Evolutionary conservation across 2,888 invertebrate species (phyloP).

Genomic region (Hypena proboscidalis): DNA sequence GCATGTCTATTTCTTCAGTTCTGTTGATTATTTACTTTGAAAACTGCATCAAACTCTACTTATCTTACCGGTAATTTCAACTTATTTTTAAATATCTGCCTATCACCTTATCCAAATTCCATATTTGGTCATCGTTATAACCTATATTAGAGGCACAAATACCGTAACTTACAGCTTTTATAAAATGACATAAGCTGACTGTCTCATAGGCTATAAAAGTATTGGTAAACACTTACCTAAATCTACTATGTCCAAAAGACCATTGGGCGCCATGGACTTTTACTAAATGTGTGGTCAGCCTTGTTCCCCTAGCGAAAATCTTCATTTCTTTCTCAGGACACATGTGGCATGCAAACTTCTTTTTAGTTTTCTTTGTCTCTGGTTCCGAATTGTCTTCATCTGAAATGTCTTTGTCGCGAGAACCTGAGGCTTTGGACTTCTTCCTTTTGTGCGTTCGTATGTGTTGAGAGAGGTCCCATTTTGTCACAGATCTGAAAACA

Average conservation of each 20-base stretch:
- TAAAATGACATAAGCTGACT: too few relatives aligned
- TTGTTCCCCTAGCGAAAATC: conserved; percentile 87
- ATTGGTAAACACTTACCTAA: conserved; percentile 77
- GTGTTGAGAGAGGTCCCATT: conserved; percentile 86
- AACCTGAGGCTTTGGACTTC: conserved; percentile 25
- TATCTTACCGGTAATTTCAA: too few relatives aligned
- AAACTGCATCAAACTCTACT: too few relatives aligned
- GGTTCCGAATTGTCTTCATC: conserved; percentile 47
- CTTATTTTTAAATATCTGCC: too few relatives aligned
- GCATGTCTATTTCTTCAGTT: too few relatives aligned
- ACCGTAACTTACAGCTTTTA: too few relatives aligned
- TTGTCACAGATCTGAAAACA: conserved; percentile 83
- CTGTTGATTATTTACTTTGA: too few relatives aligned
- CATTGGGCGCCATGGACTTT: conserved; percentile 89
- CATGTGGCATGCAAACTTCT: conserved; percentile 88
- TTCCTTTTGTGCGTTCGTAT: conserved; percentile 72
- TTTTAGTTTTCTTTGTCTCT: conserved; percentile 56
- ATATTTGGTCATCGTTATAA: too few relatives aligned
- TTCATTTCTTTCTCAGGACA: conserved; percentile 85
- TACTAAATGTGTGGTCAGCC: conserved; percentile 89
- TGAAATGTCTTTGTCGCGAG: conserved; percentile 39
- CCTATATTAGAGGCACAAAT: too few relatives aligned
- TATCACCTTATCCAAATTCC: too few relatives aligned
- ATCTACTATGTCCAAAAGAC: conserved; percentile 91
- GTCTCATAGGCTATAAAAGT: too few relatives aligned